Percentiles rank a stretch among this genome's conserved stretches.
phyloP scores from a whole-genome alignment of 2,113 vertebrate species.

The Gymnocephalus cernua region DNA sequence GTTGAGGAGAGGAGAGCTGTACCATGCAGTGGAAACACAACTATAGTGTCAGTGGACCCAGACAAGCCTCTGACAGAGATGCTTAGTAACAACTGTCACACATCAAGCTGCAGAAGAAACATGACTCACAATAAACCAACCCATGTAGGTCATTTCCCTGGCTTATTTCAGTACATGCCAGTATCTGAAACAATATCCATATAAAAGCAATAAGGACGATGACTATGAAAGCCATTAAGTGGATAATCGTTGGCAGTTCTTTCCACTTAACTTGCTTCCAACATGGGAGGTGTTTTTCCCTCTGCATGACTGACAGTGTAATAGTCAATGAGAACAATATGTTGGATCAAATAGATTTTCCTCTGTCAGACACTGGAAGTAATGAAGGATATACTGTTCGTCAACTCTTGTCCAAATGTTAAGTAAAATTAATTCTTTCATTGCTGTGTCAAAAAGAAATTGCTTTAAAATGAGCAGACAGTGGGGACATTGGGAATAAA shows the following conservation, averaged over 20 bases:
- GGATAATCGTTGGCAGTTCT: slow-evolving; percentile 44
- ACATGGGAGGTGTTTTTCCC: not conserved
- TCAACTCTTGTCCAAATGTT: slow-evolving; percentile 18
- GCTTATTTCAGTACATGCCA: slow-evolving; percentile 72
- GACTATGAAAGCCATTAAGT: slow-evolving; percentile 65
- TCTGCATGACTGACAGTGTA: slow-evolving; percentile 38
- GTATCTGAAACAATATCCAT: slow-evolving; percentile 62
- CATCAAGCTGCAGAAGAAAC: slow-evolving; percentile 54
- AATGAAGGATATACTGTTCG: slow-evolving; percentile 1
- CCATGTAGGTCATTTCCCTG: slow-evolving; percentile 58
- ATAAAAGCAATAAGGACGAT: slow-evolving; percentile 58
- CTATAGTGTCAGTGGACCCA: slow-evolving; percentile 36
- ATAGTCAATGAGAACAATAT: slow-evolving; percentile 49
- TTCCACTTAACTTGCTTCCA: slow-evolving; percentile 52
- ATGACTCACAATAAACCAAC: slow-evolving; percentile 70
- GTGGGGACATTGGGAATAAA: not conserved
- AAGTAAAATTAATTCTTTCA: not conserved
- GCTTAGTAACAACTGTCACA: slow-evolving; percentile 51
- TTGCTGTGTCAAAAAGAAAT: not conserved
- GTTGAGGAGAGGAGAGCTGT: no score
- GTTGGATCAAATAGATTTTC: slow-evolving; percentile 39
- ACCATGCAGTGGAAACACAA: no score
- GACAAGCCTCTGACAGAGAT: slow-evolving; percentile 44
- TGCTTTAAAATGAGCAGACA: slow-evolving; percentile 22
- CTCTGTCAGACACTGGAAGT: slow-evolving; percentile 3